Evolutionary conservation across 2,113 vertebrate species (phyloP), one percentile per base, ranked within the genome.

Genomic region (Sprattus sprattus): DNA sequence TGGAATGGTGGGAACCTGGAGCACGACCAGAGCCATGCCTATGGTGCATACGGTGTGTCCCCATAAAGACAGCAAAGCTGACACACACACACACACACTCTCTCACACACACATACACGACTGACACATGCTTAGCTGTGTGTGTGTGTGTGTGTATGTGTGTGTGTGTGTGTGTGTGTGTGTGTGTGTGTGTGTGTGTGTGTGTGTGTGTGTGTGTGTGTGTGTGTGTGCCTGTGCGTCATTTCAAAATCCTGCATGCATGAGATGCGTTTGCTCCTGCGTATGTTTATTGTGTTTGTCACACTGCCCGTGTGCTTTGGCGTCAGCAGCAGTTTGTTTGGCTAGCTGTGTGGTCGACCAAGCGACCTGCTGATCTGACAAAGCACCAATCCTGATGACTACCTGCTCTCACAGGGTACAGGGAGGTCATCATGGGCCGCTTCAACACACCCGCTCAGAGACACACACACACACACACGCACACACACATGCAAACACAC

Each of bases 1-100:
- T 64, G 7, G 82, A 50, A 54, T 60, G 64, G n/a, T 71, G 47
- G 80, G 85, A 60, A n/a, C 16, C 82, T 64, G 82, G 82, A 60
- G 45, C 7, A 16, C 39, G 16, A 15, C 52, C 60, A 67, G 6
- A 67, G n/a, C 28, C 64, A 71, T 28, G n/a, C 64, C 28, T 78
- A 44, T 78, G 28, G 71, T 13, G 71, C 71, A 16, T 78, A 39
- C 13, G 32, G 71, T 78, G n/a, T 71, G 10, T 32, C 64, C 64
- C 25, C 7, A 39, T 4, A 78, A 28, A 78, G 7, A 67, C 10
- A 28, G 9, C 25, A 71, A 54, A 9, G 25, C 64, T 13, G n/a
- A 71, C 13, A 7, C 71, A 39, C 11, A 39, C 32, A 78, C 71
- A 39, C 71, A 78, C 71, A 39, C 67, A 75, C 13, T 1, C 64